These are phyloP conservation scores for Oncorhynchus mykiss DNA, from an alignment of 2,113 vertebrate genomes.

Conservation along the genomic window DNA sequence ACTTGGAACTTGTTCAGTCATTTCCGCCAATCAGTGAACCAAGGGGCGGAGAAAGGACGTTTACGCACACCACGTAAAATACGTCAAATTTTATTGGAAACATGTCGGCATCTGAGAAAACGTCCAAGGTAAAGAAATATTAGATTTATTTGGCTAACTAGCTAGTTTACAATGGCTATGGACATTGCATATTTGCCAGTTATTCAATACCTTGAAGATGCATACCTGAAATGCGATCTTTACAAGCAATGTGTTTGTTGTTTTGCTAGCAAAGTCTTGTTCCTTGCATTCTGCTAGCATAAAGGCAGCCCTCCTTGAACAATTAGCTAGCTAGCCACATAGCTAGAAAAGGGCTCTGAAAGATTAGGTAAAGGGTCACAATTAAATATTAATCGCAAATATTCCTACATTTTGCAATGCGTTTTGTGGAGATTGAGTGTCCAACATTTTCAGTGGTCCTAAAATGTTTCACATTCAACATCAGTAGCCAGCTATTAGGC, in stretches of 20 bases:
- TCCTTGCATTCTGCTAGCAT: neutral
- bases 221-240: neutral
- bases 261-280: neutral
- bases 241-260: neutral
- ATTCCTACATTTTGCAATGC: too few species aligned
- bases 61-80: neutral
- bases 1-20: neutral
- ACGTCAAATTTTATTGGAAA: slow-evolving; percentile 40
- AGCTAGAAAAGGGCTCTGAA: too few species aligned
- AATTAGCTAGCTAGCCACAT: neutral
- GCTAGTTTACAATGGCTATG: neutral
- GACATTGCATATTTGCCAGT: neutral
- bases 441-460: too few species aligned
- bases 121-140: slow-evolving; percentile 63
- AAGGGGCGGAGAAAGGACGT: neutral
- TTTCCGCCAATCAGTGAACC: neutral
- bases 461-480: too few species aligned
- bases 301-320: neutral
- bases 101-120: slow-evolving; percentile 66
- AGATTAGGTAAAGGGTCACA: too few species aligned
- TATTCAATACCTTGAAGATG: neutral
- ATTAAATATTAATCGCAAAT: too few species aligned
- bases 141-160: neutral
- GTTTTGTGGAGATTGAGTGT: too few species aligned
- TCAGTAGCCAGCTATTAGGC: neutral